Percentiles rank a stretch among this genome's conserved stretches.
These are phyloP conservation scores for Lochmaea capreae DNA, from an alignment of 2,888 invertebrate species.

Conservation along the genomic window DNA sequence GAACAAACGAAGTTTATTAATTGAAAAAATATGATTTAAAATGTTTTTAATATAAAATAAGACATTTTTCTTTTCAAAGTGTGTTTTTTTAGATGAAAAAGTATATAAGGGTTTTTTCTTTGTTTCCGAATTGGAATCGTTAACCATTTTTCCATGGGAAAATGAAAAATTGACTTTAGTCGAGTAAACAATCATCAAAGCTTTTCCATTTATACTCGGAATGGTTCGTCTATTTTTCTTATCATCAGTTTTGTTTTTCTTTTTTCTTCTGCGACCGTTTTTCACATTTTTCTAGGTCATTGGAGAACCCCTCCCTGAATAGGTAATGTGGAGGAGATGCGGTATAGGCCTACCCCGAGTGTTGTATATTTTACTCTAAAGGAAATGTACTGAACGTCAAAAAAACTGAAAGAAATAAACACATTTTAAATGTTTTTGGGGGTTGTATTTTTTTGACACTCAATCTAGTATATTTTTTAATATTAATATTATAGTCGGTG, in stretches of 20 bases:
- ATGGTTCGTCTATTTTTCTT: slow-evolving; percentile 16
- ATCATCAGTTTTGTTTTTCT: slow-evolving; percentile 5
- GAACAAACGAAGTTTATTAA: too few relatives aligned
- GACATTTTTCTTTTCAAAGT: too few relatives aligned
- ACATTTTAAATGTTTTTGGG: too few relatives aligned
- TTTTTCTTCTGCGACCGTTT: slow-evolving; percentile 37
- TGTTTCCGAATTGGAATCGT: too few relatives aligned
- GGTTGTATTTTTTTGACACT: too few relatives aligned
- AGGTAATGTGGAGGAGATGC: slow-evolving; percentile 35
- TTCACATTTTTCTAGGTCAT: slow-evolving; percentile 44
- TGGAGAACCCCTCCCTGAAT: slow-evolving; percentile 42
- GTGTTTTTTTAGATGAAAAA: too few relatives aligned
- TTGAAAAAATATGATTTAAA: too few relatives aligned
- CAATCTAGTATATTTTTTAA: too few relatives aligned
- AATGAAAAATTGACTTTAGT: slow-evolving; percentile 17
- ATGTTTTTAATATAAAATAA: too few relatives aligned
- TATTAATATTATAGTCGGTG: too few relatives aligned
- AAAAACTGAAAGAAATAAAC: too few relatives aligned
- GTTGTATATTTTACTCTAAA: background rate
- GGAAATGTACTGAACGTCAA: background rate
- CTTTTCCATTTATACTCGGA: slow-evolving; percentile 18
- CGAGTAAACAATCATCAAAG: slow-evolving; percentile 17
- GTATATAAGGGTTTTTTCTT: too few relatives aligned
- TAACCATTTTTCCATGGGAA: background rate
- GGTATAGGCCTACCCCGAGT: background rate